phyloP scores from a whole-genome alignment of 2,113 vertebrate species.

The Salvelinus alpinus region DNA sequence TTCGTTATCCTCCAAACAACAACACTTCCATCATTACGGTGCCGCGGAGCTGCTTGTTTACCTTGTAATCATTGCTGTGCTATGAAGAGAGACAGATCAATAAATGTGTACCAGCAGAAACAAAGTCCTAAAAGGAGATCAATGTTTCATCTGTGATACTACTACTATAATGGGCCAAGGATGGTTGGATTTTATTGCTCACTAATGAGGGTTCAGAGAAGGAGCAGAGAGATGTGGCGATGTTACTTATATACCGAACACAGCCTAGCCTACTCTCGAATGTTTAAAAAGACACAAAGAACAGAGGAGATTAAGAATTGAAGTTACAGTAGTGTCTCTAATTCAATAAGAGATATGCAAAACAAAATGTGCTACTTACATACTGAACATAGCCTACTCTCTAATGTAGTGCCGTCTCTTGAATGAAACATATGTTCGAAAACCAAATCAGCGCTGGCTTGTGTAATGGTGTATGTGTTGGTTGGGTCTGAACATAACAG shows the following conservation, averaged over 20 bases:
- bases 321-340: too few relatives aligned
- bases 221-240: not conserved
- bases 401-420: too few relatives aligned
- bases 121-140: not conserved
- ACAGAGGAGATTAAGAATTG: too few relatives aligned
- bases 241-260: not conserved
- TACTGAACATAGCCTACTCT: too few relatives aligned
- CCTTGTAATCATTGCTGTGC: conserved; percentile 25
- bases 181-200: not conserved
- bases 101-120: not conserved
- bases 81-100: conserved; percentile 1
- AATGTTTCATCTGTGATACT: not conserved
- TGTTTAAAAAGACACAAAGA: too few relatives aligned
- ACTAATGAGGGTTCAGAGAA: not conserved
- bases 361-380: too few relatives aligned
- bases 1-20: not conserved
- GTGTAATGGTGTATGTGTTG: too few relatives aligned
- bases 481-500: too few relatives aligned
- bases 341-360: too few relatives aligned
- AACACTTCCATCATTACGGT: conserved; percentile 13
- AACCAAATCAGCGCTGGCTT: too few relatives aligned
- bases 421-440: too few relatives aligned
- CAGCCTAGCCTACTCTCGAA: too few relatives aligned
- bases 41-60: conserved; percentile 28
- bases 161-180: not conserved